These are phyloP conservation scores for Champsocephalus esox DNA, from an alignment of 2,797 vertebrate species.

Conservation along the genomic window DNA sequence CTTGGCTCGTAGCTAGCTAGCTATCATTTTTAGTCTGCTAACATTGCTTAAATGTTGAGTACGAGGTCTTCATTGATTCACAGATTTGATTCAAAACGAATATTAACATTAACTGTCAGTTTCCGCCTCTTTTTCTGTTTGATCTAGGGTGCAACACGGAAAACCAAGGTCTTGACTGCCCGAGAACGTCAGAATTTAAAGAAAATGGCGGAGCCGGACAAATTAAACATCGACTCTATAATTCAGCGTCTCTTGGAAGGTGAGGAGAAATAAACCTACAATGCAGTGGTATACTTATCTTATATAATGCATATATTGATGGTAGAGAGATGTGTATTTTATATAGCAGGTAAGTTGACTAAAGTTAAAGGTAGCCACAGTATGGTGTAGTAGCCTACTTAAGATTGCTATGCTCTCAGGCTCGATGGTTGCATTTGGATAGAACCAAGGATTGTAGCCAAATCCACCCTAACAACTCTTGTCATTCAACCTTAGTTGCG, in stretches of 20 bases:
- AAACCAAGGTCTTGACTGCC: constrained; percentile 75
- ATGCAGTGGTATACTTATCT: rapidly evolving
- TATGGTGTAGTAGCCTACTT: constrained; percentile 36
- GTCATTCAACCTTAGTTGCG: not conserved
- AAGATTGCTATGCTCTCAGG: not conserved
- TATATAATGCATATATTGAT: not conserved
- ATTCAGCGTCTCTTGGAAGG: constrained; percentile 90
- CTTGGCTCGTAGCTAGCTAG: constrained; percentile 57
- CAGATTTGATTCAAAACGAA: not conserved
- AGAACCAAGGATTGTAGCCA: not conserved
- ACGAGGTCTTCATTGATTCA: not conserved
- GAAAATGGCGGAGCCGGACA: constrained; percentile 92
- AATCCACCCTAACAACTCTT: not conserved
- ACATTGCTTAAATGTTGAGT: not conserved
- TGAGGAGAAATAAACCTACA: constrained; percentile 56
- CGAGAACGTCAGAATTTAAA: constrained; percentile 80
- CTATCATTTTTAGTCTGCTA: constrained; percentile 28
- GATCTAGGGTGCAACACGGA: constrained; percentile 61
- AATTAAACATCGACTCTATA: constrained; percentile 92
- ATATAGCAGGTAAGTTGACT: constrained; percentile 2
- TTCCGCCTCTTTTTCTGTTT: constrained; percentile 19
- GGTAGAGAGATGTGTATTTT: constrained; percentile 8
- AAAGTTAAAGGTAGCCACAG: constrained; percentile 15
- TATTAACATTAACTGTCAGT: not conserved
- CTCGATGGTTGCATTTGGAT: constrained; percentile 25